These are phyloP conservation scores for Phyllostomus discolor DNA, from an alignment of 2,113 vertebrate genomes.

Conservation along the genomic window DNA sequence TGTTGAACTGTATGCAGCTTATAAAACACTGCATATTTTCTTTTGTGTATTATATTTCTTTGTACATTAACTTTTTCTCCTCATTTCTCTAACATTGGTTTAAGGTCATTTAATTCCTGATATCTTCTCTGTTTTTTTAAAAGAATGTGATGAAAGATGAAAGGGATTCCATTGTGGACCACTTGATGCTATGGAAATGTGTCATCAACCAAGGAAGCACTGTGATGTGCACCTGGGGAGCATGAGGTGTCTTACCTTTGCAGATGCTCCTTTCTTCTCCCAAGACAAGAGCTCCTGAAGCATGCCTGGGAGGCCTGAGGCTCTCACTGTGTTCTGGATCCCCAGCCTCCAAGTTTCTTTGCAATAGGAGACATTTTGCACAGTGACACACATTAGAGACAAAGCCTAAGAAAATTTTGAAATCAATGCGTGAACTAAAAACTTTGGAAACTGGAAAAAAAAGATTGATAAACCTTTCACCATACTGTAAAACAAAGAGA, in stretches of 20 bases:
- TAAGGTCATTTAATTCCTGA: not conserved
- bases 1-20: not conserved
- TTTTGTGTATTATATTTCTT: constrained; percentile 8
- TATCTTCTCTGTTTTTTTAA: not conserved
- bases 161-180: not conserved
- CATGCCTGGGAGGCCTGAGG: not conserved
- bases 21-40: not conserved
- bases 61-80: not conserved
- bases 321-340: not conserved
- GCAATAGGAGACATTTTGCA: not conserved
- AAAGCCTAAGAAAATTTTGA: not conserved
- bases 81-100: not conserved
- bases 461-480: not conserved
- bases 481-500: not conserved
- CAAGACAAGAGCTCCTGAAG: not conserved
- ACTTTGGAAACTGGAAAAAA: not conserved
- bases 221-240: not conserved
- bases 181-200: not conserved
- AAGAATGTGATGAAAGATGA: not conserved
- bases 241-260: fast-evolving
- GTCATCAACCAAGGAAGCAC: not conserved
- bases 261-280: not conserved
- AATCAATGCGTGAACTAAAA: not conserved
- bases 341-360: not conserved
- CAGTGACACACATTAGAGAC: not conserved